Conservation (phyloP, 1,140 invertebrate genomes). For the Anastrepha obliqua region DNA sequence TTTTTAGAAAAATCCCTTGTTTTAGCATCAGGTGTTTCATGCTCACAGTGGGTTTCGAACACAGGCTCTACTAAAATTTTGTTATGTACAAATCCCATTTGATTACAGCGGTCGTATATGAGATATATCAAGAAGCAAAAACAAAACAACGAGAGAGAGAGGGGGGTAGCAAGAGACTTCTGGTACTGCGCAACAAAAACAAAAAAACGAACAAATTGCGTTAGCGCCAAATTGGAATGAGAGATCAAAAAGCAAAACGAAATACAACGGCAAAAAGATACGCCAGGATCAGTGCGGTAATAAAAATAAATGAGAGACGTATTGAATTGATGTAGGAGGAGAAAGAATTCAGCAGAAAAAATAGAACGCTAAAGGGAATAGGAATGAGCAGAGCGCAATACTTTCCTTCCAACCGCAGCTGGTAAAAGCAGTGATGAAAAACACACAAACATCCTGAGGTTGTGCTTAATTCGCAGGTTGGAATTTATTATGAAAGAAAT, state of each 20-base stretch:
- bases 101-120: no score
- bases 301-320: slow-evolving; percentile 41
- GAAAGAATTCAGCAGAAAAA: not conserved
- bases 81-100: no score
- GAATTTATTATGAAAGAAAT: slow-evolving; percentile 55
- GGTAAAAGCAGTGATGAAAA: not conserved
- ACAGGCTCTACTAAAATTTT: no score
- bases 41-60: no score
- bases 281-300: slow-evolving; percentile 20
- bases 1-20: no score
- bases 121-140: no score
- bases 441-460: not conserved
- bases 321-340: not conserved
- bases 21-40: no score
- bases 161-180: not conserved
- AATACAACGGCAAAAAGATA: not conserved
- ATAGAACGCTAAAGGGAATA: not conserved
- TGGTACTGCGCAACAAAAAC: not conserved
- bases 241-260: not conserved
- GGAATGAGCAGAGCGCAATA: not conserved
- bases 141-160: not conserved
- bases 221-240: not conserved
- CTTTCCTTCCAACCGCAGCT: not conserved
- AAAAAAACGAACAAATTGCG: not conserved
- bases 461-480: slow-evolving; percentile 41